These are phyloP conservation scores for Pararge aegeria DNA, from an alignment of 1,140 invertebrate genomes.

Conservation along the genomic window DNA sequence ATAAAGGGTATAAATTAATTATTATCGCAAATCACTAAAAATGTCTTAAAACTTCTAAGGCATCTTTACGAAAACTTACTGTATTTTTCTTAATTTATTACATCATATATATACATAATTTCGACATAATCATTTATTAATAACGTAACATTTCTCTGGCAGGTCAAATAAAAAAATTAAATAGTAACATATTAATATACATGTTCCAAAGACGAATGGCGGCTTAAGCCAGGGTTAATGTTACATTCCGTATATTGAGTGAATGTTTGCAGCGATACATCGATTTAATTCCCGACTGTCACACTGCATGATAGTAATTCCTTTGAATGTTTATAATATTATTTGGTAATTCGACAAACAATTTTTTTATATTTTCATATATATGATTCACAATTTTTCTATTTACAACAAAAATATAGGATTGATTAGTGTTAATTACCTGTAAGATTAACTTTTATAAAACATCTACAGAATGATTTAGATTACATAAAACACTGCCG, in stretches of 20 bases:
- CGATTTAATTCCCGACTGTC: slow-evolving; percentile 4
- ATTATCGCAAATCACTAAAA: slow-evolving; percentile 50
- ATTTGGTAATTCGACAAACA: slow-evolving; percentile 67
- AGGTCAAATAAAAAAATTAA: slow-evolving; percentile 63
- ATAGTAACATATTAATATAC: slow-evolving; percentile 46
- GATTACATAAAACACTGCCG: slow-evolving; percentile 10
- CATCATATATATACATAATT: slow-evolving; percentile 78
- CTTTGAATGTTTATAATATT: slow-evolving; percentile 26
- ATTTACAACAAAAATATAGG: background rate
- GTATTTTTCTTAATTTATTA: slow-evolving; percentile 78
- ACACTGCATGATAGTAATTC: background rate
- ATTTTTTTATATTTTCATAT: slow-evolving; percentile 12
- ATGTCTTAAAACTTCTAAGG: slow-evolving; percentile 69
- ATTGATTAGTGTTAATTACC: background rate
- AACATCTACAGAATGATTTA: slow-evolving; percentile 18
- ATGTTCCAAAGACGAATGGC: slow-evolving; percentile 35
- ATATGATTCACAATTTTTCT: background rate
- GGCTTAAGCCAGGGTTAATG: slow-evolving; percentile 51
- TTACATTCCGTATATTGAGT: slow-evolving; percentile 9
- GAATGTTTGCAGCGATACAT: slow-evolving; percentile 35
- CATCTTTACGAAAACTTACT: slow-evolving; percentile 75
- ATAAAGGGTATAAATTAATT: slow-evolving; percentile 52
- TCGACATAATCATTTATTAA: slow-evolving; percentile 69
- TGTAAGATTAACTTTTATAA: slow-evolving; percentile 10
- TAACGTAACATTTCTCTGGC: slow-evolving; percentile 68